Base-by-base conservation (phyloP, 2,797 vertebrate species). In the Sorex maritimensis region DNA sequence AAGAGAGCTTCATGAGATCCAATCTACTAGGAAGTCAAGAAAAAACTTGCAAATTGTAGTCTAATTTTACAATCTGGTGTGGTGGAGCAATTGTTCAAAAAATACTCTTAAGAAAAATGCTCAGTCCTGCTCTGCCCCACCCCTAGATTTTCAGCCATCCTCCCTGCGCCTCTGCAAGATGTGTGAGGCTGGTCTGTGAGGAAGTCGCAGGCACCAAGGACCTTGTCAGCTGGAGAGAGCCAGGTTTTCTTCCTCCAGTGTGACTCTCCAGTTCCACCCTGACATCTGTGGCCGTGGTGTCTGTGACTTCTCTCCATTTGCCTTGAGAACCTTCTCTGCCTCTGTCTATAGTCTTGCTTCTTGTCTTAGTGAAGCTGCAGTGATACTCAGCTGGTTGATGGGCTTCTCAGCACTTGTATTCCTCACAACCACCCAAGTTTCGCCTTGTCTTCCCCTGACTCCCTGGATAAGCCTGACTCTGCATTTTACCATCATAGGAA, bases 51-150 rank as follows among this genome's bases (percentile, higher is more conserved):
- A 65, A 24, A 19, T 91, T 87, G 82, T 88, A 73, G 41, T 49
- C 24, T 3, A 81, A 30, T 63, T 46, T 90, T 65, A 78, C 10
- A 73, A 84, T 12, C 65, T 91, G 65, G 21, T 74, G 30, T 68
- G n/a, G 28, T 68, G 3, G 69, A 30, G 17, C 9, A 72, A 87
- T 72, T 38, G 38, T 52, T 90, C 83, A 34, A 72, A 78, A 10
- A 44, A 11, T 24, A 17, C 68, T 38, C 41, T 92, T 82, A 86
- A 93, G 86, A 93, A 90, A 44, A 90, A 88, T 23, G 49, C 44
- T 71, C 26, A 68, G 17, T 83, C 3, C 1, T 88, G 21, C 28
- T 80, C 19, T 65, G 23, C 38, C 52, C 83, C 34, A 34, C 34
- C 34, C 58, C 77, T 55, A 65, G 38, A 61, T 49, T 85, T 34